Evolutionary conservation across 53 echinoderm and acorn worm genomes (phyloP).

Genomic region (Apostichopus leukothele): DNA sequence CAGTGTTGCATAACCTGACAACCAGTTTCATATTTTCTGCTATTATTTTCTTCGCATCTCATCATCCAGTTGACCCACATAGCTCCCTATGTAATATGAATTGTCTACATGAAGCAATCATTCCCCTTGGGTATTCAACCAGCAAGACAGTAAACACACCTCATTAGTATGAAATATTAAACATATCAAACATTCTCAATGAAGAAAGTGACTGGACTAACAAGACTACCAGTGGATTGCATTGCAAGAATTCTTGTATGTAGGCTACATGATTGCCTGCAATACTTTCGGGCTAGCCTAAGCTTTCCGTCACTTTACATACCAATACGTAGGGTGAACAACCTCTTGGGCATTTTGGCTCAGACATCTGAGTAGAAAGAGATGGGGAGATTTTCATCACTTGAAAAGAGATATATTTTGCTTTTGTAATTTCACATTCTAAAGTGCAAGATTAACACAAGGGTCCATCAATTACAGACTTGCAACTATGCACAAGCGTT

Average conservation of each 20-base stretch:
- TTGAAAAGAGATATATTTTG: neutral
- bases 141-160: too few relatives aligned
- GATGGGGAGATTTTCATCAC: conserved; percentile 11
- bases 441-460: neutral
- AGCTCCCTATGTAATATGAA: too few relatives aligned
- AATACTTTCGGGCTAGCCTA: neutral
- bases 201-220: conserved; percentile 30
- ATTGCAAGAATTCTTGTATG: conserved; percentile 21
- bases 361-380: conserved; percentile 20
- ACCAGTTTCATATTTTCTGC: too few relatives aligned
- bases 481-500: neutral
- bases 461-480: neutral
- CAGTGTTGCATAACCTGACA: too few relatives aligned
- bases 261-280: neutral
- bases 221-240: conserved; percentile 46
- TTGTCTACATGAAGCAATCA: too few relatives aligned
- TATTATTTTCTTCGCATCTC: too few relatives aligned
- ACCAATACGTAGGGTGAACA: conserved; percentile 40
- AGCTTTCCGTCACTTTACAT: conserved; percentile 13
- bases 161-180: neutral
- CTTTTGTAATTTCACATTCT: neutral
- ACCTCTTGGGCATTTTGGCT: conserved; percentile 39
- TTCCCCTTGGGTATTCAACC: too few relatives aligned
- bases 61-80: too few relatives aligned
- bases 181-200: neutral